A percentile compares a stretch with the other conserved stretches of the same genome.
These are phyloP conservation scores for Drosophila nr. perissopoda DNA, from an alignment of 2,888 invertebrate genomes.

Conservation along the genomic window DNA sequence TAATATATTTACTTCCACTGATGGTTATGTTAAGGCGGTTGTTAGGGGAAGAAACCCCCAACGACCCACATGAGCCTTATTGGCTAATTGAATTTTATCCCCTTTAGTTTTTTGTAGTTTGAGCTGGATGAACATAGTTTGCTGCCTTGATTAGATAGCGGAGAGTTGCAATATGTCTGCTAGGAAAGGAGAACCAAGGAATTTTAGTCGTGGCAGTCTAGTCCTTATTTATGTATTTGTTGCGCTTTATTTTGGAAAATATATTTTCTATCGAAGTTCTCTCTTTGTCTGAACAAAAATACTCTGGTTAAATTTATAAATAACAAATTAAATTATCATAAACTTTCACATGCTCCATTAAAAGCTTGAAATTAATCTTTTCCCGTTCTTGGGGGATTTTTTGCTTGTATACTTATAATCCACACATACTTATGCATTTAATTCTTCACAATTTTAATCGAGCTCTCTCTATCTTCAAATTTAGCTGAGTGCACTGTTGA, in stretches of 20 bases:
- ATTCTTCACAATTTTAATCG: neutral
- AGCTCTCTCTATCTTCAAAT: constrained; percentile 9
- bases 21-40: neutral
- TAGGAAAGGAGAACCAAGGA: neutral
- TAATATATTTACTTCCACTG: neutral
- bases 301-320: neutral
- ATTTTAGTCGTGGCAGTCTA: neutral
- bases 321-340: constrained; percentile 3
- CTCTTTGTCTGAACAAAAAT: neutral
- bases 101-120: neutral
- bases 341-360: constrained; percentile 8
- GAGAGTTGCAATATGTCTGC: neutral
- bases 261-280: neutral
- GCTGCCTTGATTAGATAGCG: neutral
- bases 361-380: constrained; percentile 7
- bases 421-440: neutral
- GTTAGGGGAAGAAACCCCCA: neutral
- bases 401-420: neutral
- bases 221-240: no score
- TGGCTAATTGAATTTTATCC: neutral
- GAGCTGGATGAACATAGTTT: neutral
- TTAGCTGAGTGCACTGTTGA: constrained; percentile 7
- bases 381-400: constrained; percentile 6
- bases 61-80: neutral
- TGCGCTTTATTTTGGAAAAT: no score